Evolutionary conservation across 2,113 vertebrate genomes (phyloP).

Genomic region (Zosterops pallidus): DNA sequence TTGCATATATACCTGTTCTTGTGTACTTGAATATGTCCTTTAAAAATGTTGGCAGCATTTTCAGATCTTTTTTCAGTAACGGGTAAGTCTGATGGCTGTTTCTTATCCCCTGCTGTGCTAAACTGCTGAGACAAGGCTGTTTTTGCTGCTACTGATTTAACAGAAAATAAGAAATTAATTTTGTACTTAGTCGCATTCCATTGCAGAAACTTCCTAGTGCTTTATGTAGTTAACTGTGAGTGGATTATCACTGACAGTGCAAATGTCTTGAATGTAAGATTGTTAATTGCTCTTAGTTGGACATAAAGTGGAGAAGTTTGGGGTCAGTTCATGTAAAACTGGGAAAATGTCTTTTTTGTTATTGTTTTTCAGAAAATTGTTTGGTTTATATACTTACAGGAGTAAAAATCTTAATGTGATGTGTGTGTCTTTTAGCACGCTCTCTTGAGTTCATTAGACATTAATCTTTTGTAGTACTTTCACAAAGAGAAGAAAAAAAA

Average conservation of each 20-base stretch:
- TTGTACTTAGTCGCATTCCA: background rate
- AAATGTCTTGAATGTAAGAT: background rate
- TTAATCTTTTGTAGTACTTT: background rate
- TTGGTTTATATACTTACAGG: background rate
- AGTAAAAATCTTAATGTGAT: background rate
- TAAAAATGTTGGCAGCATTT: background rate
- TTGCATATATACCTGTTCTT: background rate
- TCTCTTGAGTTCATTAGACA: background rate
- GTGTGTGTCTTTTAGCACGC: background rate
- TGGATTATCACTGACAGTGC: background rate
- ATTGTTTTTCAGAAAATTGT: background rate
- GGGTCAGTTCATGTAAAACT: background rate
- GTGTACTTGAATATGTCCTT: background rate
- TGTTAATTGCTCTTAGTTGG: background rate
- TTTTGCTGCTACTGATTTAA: background rate
- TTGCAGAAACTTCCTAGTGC: background rate
- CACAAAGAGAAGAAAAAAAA: background rate
- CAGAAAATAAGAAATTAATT: slow-evolving; percentile 6
- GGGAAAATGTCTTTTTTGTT: background rate
- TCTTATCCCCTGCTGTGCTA: background rate
- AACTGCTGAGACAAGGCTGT: background rate
- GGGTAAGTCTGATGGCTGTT: background rate
- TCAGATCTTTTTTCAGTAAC: background rate
- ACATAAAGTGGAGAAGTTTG: background rate
- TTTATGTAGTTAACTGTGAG: background rate